phyloP scores from a whole-genome alignment of 2,888 invertebrate species.

The Limnephilus marmoratus region DNA sequence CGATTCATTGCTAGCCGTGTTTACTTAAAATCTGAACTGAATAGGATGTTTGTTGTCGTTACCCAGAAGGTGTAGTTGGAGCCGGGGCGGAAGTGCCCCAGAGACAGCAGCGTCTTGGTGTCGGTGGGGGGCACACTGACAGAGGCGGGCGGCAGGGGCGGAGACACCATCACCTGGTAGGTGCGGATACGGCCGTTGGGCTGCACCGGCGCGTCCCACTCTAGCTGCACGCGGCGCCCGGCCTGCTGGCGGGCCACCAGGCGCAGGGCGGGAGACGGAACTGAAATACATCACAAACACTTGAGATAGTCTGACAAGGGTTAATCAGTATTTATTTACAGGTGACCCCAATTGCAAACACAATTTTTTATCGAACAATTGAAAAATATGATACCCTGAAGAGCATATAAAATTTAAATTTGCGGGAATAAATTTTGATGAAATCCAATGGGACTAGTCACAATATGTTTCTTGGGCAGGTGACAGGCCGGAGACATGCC shows the following conservation, averaged over 20 bases:
- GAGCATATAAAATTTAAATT: too few species aligned
- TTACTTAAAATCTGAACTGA: too few species aligned
- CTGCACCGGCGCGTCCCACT: conserved; percentile 82
- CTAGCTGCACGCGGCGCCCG: conserved; percentile 80
- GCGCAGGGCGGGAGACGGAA: conserved; percentile 83
- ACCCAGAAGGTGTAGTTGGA: conserved; percentile 86
- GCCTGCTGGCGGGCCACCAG: conserved; percentile 81
- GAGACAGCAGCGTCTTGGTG: conserved; percentile 76
- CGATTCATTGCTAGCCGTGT: too few species aligned
- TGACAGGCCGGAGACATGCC: too few species aligned
- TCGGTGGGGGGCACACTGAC: conserved; percentile 72
- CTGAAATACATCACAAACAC: conserved; percentile 69
- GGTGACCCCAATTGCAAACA: too few species aligned
- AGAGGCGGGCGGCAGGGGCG: conserved; percentile 79
- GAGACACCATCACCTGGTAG: conserved; percentile 82
- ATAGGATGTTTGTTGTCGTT: conserved; percentile 67
- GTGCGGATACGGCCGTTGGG: conserved; percentile 80
- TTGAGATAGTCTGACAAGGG: not conserved
- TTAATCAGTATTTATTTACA: not conserved
- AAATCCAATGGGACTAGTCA: too few species aligned
- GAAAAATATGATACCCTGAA: too few species aligned
- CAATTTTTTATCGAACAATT: too few species aligned
- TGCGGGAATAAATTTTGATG: too few species aligned
- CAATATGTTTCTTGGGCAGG: too few species aligned
- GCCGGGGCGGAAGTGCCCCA: conserved; percentile 76